Percentiles rank a stretch among this genome's conserved stretches.
phyloP scores from a whole-genome alignment of 1,140 invertebrate species.

The Euura lappo region DNA sequence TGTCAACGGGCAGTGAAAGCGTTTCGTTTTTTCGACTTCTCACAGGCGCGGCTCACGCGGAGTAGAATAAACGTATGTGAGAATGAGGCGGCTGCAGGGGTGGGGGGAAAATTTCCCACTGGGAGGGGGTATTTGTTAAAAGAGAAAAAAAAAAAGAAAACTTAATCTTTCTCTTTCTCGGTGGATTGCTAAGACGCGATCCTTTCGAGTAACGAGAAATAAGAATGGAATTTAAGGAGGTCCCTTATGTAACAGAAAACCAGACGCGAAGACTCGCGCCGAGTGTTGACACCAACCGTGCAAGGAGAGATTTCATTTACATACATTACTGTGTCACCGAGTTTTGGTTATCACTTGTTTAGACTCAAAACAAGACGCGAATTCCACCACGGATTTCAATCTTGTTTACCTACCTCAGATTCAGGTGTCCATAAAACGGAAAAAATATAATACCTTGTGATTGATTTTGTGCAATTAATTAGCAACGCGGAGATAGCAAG shows the following conservation, averaged over 20 bases:
- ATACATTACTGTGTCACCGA: neutral
- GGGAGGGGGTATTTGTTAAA: neutral
- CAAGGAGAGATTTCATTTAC: slow-evolving; percentile 4
- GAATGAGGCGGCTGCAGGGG: neutral
- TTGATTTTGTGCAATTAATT: neutral
- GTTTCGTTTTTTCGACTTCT: neutral
- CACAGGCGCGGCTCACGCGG: neutral
- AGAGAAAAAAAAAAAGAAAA: neutral
- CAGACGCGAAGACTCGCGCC: slow-evolving; percentile 6
- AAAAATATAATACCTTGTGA: neutral
- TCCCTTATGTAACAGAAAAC: neutral
- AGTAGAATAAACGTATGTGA: neutral
- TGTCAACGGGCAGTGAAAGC: slow-evolving; percentile 4
- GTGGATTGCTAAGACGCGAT: neutral
- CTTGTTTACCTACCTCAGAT: too few species aligned
- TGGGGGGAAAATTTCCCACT: neutral
- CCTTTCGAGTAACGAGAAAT: neutral
- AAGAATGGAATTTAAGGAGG: neutral
- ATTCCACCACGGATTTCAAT: too few species aligned
- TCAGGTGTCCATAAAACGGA: too few species aligned
- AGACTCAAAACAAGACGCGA: too few species aligned
- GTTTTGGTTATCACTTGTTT: too few species aligned
- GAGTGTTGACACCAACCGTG: slow-evolving; percentile 1
- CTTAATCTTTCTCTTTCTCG: neutral
- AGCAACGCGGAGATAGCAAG: neutral